A percentile compares a stretch with the other conserved stretches of the same genome.
Evolutionary conservation across 1,140 invertebrate species (phyloP).

Genomic region (Lamellibrachia luymesi): DNA sequence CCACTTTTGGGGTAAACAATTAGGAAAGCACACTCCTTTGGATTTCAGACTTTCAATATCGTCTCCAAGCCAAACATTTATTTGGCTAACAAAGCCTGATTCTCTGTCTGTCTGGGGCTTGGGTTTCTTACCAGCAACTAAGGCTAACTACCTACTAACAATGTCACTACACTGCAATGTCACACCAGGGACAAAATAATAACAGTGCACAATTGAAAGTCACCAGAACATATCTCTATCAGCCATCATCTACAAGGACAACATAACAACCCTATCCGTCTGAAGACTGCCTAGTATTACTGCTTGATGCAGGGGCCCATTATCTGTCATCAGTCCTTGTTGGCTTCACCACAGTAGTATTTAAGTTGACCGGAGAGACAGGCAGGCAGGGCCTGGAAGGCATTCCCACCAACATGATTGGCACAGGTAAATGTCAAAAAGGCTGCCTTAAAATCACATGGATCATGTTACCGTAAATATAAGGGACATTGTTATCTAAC

Average conservation of each 20-base stretch:
- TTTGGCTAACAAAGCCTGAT: neutral
- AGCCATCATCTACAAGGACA: neutral
- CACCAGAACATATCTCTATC: neutral
- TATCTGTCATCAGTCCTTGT: neutral
- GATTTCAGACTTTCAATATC: neutral
- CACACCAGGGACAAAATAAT: neutral
- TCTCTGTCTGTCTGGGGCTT: neutral
- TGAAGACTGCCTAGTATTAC: neutral
- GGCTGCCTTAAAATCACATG: neutral
- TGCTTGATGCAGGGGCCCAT: neutral
- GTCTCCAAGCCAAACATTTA: neutral
- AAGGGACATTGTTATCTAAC: neutral
- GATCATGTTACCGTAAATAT: neutral
- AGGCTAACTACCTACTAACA: neutral
- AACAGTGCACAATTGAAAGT: neutral
- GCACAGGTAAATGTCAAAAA: neutral
- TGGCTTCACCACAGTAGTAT: neutral
- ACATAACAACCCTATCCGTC: neutral
- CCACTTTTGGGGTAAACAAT: no score
- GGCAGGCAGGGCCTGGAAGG: neutral
- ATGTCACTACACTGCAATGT: neutral
- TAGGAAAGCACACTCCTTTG: no score
- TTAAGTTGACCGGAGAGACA: neutral
- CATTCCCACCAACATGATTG: neutral
- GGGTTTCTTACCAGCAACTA: no score